Evolutionary conservation across 2,888 invertebrate species (phyloP).

Genomic region (Liodrosophila aerea): DNA sequence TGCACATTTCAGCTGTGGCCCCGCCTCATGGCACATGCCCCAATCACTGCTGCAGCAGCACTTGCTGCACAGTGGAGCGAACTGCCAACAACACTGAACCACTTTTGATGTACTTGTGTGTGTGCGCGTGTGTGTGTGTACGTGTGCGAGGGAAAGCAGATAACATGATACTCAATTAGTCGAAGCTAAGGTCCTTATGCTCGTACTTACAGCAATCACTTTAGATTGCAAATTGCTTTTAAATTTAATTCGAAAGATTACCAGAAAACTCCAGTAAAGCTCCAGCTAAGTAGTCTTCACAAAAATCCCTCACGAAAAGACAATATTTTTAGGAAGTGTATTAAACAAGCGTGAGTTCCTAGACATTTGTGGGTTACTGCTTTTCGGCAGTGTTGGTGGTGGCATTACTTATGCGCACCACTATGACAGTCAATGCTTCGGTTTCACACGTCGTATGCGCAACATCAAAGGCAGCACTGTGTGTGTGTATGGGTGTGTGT

Average conservation of each 20-base stretch:
- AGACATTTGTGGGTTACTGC: too few relatives aligned
- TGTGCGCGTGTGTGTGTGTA: not conserved
- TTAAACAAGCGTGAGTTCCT: too few relatives aligned
- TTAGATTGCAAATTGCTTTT: slow-evolving; percentile 10
- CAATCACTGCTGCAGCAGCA: not conserved
- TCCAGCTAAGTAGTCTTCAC: too few relatives aligned
- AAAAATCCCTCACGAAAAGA: too few relatives aligned
- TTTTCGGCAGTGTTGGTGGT: too few relatives aligned
- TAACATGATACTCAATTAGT: slow-evolving; percentile 29
- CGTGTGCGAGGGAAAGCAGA: not conserved
- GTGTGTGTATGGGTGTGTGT: slow-evolving; percentile 7
- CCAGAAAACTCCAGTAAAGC: too few relatives aligned
- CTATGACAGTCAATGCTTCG: not conserved
- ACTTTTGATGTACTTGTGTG: not conserved
- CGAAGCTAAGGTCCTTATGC: slow-evolving; percentile 2
- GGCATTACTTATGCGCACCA: slow-evolving; percentile 1
- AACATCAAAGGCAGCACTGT: slow-evolving; percentile 4
- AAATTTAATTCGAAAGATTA: slow-evolving; percentile 9
- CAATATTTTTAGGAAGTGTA: too few relatives aligned
- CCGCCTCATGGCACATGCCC: not conserved
- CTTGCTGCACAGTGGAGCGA: not conserved
- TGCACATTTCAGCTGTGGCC: slow-evolving; percentile 26
- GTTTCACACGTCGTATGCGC: slow-evolving; percentile 11
- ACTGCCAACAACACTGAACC: not conserved
- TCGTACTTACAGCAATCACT: not conserved